Conservation (phyloP, 2,113 vertebrate species). For the Brachypteracias leptosomus region DNA sequence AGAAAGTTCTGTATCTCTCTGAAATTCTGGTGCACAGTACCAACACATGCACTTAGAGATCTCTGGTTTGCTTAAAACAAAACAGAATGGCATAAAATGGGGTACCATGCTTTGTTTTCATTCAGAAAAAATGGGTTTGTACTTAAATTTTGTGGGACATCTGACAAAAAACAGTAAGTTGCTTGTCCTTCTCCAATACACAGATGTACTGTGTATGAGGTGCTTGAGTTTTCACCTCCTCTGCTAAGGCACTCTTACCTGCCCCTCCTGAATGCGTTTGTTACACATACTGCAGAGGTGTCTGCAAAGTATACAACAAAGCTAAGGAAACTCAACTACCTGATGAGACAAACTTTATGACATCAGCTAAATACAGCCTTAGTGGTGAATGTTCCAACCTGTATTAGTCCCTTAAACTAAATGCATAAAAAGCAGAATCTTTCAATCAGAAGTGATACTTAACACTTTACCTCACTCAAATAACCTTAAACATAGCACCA, state of each 20-base stretch:
- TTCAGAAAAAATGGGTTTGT: neutral
- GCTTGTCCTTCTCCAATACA: neutral
- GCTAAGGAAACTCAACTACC: neutral
- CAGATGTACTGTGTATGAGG: neutral
- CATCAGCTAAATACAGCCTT: neutral
- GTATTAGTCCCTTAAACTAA: neutral
- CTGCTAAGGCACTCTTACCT: neutral
- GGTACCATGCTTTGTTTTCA: neutral
- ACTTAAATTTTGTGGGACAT: neutral
- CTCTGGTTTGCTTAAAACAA: neutral
- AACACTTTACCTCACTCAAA: neutral
- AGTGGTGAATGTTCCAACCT: neutral
- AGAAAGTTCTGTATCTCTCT: neutral
- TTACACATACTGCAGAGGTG: neutral
- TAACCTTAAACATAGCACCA: neutral
- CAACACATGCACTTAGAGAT: neutral
- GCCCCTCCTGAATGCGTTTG: neutral
- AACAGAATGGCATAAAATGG: neutral
- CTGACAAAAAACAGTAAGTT: neutral
- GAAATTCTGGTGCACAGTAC: neutral
- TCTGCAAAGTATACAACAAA: neutral
- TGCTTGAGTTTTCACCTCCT: neutral
- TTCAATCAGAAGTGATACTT: neutral
- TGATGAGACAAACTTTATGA: neutral
- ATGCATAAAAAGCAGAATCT: neutral